Evolutionary conservation across 2,888 invertebrate genomes (phyloP).

Genomic region (Aphelenchoides bicaudatus): DNA sequence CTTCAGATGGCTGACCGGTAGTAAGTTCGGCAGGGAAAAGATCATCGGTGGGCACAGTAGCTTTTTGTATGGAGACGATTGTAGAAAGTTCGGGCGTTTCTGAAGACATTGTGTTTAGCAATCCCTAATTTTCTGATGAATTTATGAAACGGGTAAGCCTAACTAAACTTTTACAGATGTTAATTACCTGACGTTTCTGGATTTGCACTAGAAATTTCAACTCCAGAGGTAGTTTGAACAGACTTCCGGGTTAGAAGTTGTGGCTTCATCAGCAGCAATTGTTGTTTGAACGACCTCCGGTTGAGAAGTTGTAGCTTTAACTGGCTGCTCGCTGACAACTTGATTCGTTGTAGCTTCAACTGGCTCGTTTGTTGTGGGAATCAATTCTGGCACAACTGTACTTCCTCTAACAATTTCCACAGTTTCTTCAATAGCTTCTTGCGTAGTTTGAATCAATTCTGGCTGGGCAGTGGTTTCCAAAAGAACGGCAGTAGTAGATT

Average conservation of each 20-base stretch:
- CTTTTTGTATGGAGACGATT: background rate
- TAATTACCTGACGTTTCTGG: background rate
- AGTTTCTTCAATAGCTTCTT: too few relatives aligned
- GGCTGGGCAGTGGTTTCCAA: background rate
- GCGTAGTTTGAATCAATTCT: background rate
- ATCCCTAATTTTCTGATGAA: background rate
- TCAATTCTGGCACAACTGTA: too few relatives aligned
- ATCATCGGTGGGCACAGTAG: conserved; percentile 9
- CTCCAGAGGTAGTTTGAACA: conserved; percentile 2
- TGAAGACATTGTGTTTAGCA: background rate
- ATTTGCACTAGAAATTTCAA: background rate
- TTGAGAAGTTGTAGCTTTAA: conserved; percentile 20
- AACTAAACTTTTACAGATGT: background rate
- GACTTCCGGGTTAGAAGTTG: background rate
- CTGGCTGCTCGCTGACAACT: conserved; percentile 13
- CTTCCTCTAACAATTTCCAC: too few relatives aligned
- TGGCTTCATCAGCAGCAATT: background rate
- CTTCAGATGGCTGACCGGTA: conserved; percentile 2
- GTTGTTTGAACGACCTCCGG: conserved; percentile 17
- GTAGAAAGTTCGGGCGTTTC: background rate
- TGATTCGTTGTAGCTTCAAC: conserved; percentile 21
- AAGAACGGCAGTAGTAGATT: too few relatives aligned
- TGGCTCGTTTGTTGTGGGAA: background rate
- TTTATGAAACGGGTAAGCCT: background rate
- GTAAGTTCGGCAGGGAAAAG: conserved; percentile 13